phyloP scores from a whole-genome alignment of 2,113 vertebrate genomes.

The Passer domesticus region DNA sequence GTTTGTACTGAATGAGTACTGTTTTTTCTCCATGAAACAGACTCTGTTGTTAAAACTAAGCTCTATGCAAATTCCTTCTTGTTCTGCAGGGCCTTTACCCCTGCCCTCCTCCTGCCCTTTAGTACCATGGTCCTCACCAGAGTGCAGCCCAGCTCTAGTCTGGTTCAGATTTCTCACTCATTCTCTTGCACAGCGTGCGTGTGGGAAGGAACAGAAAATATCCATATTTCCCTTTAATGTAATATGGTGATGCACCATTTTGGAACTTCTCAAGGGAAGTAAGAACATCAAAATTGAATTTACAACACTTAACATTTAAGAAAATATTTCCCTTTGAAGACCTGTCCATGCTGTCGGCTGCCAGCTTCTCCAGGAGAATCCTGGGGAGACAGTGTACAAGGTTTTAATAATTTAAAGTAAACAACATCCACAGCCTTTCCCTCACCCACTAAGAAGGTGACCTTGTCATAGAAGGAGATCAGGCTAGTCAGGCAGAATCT shows the following conservation, averaged over 20 bases:
- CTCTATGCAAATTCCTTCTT: background rate
- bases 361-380: background rate
- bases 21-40: background rate
- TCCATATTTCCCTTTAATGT: background rate
- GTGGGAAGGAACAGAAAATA: background rate
- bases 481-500: background rate
- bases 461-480: background rate
- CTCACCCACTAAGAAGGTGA: background rate
- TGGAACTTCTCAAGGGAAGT: background rate
- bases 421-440: background rate
- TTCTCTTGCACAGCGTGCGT: background rate
- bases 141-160: background rate
- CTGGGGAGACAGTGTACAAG: background rate
- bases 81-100: background rate
- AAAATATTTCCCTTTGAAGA: background rate
- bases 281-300: background rate
- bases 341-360: background rate
- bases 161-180: background rate
- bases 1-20: background rate
- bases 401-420: background rate
- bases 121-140: background rate
- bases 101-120: background rate
- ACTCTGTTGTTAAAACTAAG: background rate
- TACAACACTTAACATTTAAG: fast-evolving
- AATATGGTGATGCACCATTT: background rate